Conservation (phyloP, 2,888 invertebrate species). For the Leptopilina drosophilae region DNA sequence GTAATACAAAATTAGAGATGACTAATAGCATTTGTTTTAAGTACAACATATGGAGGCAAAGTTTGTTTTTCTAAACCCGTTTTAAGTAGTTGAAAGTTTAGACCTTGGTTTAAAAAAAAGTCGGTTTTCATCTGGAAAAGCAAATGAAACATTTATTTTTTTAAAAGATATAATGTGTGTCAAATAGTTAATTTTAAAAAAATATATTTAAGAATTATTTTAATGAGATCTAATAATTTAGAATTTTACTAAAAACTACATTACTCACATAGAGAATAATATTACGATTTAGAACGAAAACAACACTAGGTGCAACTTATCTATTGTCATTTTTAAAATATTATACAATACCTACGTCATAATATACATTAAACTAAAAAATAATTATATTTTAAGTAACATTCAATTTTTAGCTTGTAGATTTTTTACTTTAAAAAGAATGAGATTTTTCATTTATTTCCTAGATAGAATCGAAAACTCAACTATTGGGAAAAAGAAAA, state of each 20-base stretch:
- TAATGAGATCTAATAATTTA: neutral
- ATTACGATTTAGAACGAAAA: too few relatives aligned
- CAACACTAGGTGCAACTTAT: too few relatives aligned
- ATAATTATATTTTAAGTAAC: neutral
- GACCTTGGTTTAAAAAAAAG: neutral
- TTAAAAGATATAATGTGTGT: neutral
- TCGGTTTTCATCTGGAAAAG: neutral
- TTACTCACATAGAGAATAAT: too few relatives aligned
- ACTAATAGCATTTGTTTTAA: slow-evolving; percentile 7
- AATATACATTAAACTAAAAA: neutral
- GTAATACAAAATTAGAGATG: slow-evolving; percentile 14
- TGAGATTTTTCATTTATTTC: slow-evolving; percentile 10
- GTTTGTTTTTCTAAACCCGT: slow-evolving; percentile 22
- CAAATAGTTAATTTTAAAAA: neutral
- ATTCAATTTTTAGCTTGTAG: neutral
- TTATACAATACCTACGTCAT: neutral
- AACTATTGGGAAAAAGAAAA: slow-evolving; percentile 16
- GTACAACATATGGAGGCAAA: slow-evolving; percentile 4
- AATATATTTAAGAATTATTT: neutral
- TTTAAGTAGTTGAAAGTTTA: slow-evolving; percentile 14
- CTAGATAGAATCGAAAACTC: neutral
- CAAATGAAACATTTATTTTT: neutral
- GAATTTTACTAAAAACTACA: too few relatives aligned
- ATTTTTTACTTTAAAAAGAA: neutral
- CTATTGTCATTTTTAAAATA: too few relatives aligned